These are phyloP conservation scores for Panthera uncia DNA, from an alignment of 2,113 vertebrate species.

Conservation along the genomic window DNA sequence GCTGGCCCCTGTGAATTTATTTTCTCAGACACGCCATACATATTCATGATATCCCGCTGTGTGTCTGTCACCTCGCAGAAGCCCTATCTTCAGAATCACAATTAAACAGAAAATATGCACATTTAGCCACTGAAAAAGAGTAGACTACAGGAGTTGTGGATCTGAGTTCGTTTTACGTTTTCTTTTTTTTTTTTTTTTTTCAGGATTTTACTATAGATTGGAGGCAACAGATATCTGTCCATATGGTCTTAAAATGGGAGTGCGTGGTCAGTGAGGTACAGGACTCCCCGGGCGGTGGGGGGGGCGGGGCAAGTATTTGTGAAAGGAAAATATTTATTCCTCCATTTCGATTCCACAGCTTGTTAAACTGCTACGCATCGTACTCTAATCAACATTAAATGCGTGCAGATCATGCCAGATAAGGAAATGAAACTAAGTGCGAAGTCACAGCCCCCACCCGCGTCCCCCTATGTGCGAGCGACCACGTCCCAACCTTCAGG, in stretches of 20 bases:
- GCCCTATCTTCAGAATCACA: slow-evolving; percentile 84
- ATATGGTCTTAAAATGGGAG: slow-evolving; percentile 3
- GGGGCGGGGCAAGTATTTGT: neutral
- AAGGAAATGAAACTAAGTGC: neutral
- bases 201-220: slow-evolving; percentile 48
- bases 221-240: slow-evolving; percentile 68
- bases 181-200: slow-evolving; percentile 3
- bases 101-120: slow-evolving; percentile 86
- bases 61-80: slow-evolving; percentile 95
- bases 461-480: rapidly evolving
- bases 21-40: slow-evolving; percentile 94
- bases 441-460: too few species aligned
- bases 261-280: neutral
- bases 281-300: neutral
- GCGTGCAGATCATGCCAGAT: neutral
- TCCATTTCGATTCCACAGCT: neutral
- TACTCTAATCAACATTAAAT: neutral
- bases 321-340: neutral
- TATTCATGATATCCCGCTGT: slow-evolving; percentile 98
- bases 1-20: slow-evolving; percentile 97
- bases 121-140: slow-evolving; percentile 70
- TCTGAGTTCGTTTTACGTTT: slow-evolving; percentile 41
- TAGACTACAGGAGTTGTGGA: slow-evolving; percentile 62
- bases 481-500: neutral
- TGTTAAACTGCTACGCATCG: neutral